Conservation (phyloP, 2,797 vertebrate genomes). For the Babyrousa celebensis region DNA sequence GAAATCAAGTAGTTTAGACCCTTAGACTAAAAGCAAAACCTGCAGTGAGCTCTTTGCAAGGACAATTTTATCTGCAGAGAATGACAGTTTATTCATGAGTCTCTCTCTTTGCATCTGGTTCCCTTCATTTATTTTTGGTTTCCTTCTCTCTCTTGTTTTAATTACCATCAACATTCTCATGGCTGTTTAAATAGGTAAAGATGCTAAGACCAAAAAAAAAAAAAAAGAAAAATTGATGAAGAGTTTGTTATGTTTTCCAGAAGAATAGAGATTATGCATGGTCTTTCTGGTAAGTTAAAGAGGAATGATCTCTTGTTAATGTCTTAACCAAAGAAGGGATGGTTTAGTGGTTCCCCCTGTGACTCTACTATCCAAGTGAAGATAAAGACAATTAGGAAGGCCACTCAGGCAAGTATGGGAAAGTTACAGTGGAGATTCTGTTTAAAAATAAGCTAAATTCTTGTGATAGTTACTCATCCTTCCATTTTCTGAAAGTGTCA, state of each 20-base stretch:
- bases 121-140: not conserved
- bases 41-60: not conserved
- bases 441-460: constrained; percentile 34
- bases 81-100: not conserved
- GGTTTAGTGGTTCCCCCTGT: not conserved
- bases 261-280: not conserved
- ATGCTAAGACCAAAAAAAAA: not conserved
- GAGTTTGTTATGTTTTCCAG: constrained; percentile 1
- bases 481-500: not conserved
- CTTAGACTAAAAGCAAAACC: not conserved
- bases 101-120: not conserved
- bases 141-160: not conserved
- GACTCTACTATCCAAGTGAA: not conserved
- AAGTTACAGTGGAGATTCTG: not conserved
- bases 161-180: not conserved
- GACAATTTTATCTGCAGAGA: not conserved
- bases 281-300: constrained; percentile 15
- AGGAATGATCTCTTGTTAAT: not conserved
- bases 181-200: constrained; percentile 2
- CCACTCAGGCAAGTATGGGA: not conserved
- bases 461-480: not conserved
- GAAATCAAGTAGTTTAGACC: not conserved
- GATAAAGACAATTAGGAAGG: not conserved
- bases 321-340: not conserved
- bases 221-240: not conserved